Evolutionary conservation across 2,797 vertebrate genomes (phyloP).

Genomic region (Lepilemur septentrionalis): DNA sequence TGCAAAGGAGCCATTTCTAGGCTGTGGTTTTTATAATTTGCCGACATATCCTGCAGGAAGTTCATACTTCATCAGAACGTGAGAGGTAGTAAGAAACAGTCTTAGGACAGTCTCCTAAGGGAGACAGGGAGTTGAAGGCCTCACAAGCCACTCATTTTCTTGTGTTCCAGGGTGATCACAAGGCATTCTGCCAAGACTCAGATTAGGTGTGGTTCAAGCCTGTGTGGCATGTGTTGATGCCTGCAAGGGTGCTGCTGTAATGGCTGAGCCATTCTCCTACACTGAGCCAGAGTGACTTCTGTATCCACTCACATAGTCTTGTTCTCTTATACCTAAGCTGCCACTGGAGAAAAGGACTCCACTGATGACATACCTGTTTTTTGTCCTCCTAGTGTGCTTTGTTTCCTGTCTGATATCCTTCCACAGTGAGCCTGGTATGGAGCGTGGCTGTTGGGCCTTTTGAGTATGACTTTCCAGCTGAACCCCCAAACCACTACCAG

Average conservation of each 20-base stretch:
- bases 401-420: not conserved
- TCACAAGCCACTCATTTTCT: not conserved
- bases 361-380: not conserved
- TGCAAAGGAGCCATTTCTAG: not conserved
- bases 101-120: not conserved
- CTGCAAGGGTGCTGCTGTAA: not conserved
- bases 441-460: not conserved
- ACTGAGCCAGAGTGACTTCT: not conserved
- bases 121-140: not conserved
- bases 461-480: not conserved
- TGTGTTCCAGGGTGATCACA: not conserved
- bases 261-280: not conserved
- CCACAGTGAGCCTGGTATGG: not conserved
- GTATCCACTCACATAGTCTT: not conserved
- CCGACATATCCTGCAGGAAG: not conserved
- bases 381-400: not conserved
- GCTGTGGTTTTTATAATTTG: not conserved
- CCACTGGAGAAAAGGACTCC: not conserved
- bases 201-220: not conserved
- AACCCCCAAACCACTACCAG: not conserved
- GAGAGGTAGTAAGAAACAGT: not conserved
- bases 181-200: not conserved
- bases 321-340: not conserved
- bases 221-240: not conserved
- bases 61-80: not conserved